These are phyloP conservation scores for Nibea coibor DNA, from an alignment of 2,113 vertebrate genomes.

Conservation along the genomic window DNA sequence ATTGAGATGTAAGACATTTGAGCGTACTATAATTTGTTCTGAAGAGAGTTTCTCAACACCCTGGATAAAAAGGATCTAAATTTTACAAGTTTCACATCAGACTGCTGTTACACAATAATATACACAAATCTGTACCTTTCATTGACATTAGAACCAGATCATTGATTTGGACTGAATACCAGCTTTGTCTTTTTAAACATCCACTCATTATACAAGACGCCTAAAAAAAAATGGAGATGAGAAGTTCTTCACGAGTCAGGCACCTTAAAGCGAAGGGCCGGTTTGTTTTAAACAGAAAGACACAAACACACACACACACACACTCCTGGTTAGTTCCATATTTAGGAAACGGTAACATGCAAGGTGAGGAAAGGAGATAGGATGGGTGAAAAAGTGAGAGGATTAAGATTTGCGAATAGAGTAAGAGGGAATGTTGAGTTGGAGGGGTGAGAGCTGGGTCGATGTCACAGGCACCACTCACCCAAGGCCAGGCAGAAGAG, in stretches of 20 bases:
- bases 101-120: slow-evolving; percentile 31
- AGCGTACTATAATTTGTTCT: slow-evolving; percentile 42
- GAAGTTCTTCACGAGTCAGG: slow-evolving; percentile 14
- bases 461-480: slow-evolving; percentile 85
- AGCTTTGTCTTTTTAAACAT: slow-evolving; percentile 32
- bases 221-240: slow-evolving; percentile 11
- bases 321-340: slow-evolving; percentile 41
- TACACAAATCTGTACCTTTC: slow-evolving; percentile 36
- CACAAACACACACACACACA: slow-evolving; percentile 19
- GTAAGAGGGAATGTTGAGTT: not conserved
- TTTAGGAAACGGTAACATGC: slow-evolving; percentile 60
- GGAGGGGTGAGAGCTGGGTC: slow-evolving; percentile 12
- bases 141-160: slow-evolving; percentile 17
- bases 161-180: not conserved
- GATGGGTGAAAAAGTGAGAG: slow-evolving; percentile 7
- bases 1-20: slow-evolving; percentile 36
- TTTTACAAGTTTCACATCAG: slow-evolving; percentile 31
- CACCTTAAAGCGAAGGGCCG: slow-evolving; percentile 20
- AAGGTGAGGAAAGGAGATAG: slow-evolving; percentile 14
- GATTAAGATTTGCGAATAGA: slow-evolving; percentile 18
- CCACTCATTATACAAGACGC: slow-evolving; percentile 13
- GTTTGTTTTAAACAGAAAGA: slow-evolving; percentile 33
- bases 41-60: slow-evolving; percentile 25
- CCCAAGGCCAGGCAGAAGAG: slow-evolving; percentile 97
- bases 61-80: slow-evolving; percentile 27